phyloP scores from a whole-genome alignment of 2,888 invertebrate species.

The Cephus spinipes region DNA sequence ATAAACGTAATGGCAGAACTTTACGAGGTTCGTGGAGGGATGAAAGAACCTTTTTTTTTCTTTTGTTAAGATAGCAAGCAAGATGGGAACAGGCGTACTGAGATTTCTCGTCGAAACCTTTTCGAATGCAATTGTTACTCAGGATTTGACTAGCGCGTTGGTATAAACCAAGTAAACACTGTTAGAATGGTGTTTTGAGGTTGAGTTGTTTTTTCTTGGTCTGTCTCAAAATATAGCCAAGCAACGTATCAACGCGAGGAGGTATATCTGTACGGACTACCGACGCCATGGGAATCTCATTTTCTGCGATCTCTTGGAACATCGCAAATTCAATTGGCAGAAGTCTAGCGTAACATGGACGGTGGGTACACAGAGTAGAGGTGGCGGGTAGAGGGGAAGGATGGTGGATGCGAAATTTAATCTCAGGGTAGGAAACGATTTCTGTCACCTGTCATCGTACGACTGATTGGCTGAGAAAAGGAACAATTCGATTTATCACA shows the following conservation, averaged over 20 bases:
- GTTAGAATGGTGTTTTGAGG: neutral
- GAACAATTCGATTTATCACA: neutral
- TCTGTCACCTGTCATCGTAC: neutral
- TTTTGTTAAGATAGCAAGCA: neutral
- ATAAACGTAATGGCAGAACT: neutral
- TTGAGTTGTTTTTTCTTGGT: neutral
- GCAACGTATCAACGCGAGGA: neutral
- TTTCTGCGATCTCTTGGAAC: slow-evolving; percentile 31
- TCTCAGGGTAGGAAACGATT: slow-evolving; percentile 2
- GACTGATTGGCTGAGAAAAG: neutral
- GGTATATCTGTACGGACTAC: neutral
- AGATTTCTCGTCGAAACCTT: neutral
- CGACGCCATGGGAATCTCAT: slow-evolving; percentile 25
- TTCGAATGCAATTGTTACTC: neutral
- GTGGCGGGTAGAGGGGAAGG: neutral
- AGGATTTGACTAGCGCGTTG: neutral
- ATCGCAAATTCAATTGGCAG: slow-evolving; percentile 29
- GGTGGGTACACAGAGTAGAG: neutral
- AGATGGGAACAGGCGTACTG: neutral
- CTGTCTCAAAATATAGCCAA: neutral
- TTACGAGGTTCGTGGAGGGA: neutral
- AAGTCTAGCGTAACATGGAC: neutral
- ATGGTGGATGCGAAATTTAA: neutral
- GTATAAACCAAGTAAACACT: neutral
- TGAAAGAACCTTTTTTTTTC: neutral